Percentiles rank a stretch among this genome's conserved stretches.
phyloP scores from a whole-genome alignment of 2,113 vertebrate species.

The Percopsis transmontana region DNA sequence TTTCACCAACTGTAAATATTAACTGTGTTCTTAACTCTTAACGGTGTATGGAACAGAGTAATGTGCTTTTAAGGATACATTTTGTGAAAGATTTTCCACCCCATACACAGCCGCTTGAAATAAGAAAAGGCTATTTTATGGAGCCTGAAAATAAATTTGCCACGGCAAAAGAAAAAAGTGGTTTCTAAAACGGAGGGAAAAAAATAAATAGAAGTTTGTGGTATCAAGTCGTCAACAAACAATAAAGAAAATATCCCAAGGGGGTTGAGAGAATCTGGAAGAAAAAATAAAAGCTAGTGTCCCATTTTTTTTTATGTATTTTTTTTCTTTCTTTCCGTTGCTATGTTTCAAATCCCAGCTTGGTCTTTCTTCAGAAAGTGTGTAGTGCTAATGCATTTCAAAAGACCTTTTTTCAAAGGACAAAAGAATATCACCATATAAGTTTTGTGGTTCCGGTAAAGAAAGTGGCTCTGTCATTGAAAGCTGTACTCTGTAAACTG shows the following conservation, averaged over 20 bases:
- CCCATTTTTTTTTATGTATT: slow-evolving; percentile 57
- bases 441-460: slow-evolving; percentile 73
- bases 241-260: slow-evolving; percentile 66
- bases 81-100: slow-evolving; percentile 81
- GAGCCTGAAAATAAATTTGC: slow-evolving; percentile 79
- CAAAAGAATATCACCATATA: slow-evolving; percentile 72
- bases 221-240: slow-evolving; percentile 76
- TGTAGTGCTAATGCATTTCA: slow-evolving; percentile 77
- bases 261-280: slow-evolving; percentile 57
- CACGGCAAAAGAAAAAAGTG: slow-evolving; percentile 65
- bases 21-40: slow-evolving; percentile 83
- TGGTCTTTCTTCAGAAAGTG: slow-evolving; percentile 75
- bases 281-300: slow-evolving; percentile 64
- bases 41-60: slow-evolving; percentile 76
- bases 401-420: slow-evolving; percentile 74
- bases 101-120: slow-evolving; percentile 73
- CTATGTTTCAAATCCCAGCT: slow-evolving; percentile 76
- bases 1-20: slow-evolving; percentile 79
- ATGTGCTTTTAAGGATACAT: slow-evolving; percentile 85
- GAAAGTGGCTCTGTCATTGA: slow-evolving; percentile 68
- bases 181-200: slow-evolving; percentile 41
- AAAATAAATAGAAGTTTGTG: slow-evolving; percentile 71
- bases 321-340: slow-evolving; percentile 38
- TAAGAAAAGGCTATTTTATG: slow-evolving; percentile 83
- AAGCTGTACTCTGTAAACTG: slow-evolving; percentile 56